Evolutionary conservation across 2,888 invertebrate species (phyloP).

Genomic region (Ctenicera cuprea): DNA sequence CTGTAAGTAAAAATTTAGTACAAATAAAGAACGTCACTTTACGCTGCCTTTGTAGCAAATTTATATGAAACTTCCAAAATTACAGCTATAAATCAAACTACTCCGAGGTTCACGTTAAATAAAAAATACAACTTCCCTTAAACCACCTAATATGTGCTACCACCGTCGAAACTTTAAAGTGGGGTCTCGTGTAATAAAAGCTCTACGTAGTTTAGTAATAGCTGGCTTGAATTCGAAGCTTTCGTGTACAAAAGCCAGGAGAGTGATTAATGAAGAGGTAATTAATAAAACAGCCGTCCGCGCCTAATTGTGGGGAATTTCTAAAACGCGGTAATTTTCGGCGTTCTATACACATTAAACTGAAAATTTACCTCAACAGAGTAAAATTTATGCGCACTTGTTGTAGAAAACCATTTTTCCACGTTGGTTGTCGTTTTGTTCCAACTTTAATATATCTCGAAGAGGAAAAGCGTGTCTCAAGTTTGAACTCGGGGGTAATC

Average conservation of each 20-base stretch:
- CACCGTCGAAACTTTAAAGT: slow-evolving; percentile 38
- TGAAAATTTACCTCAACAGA: slow-evolving; percentile 14
- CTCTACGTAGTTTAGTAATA: slow-evolving; percentile 19
- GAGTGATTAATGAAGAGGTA: slow-evolving; percentile 58
- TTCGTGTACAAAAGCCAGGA: slow-evolving; percentile 39
- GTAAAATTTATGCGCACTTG: neutral
- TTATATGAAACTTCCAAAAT: slow-evolving; percentile 43
- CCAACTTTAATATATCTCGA: slow-evolving; percentile 44
- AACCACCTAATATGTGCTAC: neutral
- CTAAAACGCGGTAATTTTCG: slow-evolving; percentile 17
- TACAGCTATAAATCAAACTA: slow-evolving; percentile 9
- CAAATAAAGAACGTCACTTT: no score
- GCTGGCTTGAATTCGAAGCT: neutral
- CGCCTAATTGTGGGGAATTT: slow-evolving; percentile 43
- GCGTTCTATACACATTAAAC: slow-evolving; percentile 6
- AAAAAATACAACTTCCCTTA: neutral
- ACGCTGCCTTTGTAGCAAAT: no score
- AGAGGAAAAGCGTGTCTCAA: slow-evolving; percentile 58
- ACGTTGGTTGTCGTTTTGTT: slow-evolving; percentile 16
- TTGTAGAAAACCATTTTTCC: neutral
- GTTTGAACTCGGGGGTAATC: slow-evolving; percentile 56
- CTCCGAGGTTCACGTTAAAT: neutral
- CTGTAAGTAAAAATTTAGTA: no score
- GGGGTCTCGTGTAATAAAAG: slow-evolving; percentile 41
- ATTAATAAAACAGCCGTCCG: slow-evolving; percentile 54